Evolutionary conservation across 2,113 vertebrate genomes (phyloP).

Genomic region (Cebus imitator): DNA sequence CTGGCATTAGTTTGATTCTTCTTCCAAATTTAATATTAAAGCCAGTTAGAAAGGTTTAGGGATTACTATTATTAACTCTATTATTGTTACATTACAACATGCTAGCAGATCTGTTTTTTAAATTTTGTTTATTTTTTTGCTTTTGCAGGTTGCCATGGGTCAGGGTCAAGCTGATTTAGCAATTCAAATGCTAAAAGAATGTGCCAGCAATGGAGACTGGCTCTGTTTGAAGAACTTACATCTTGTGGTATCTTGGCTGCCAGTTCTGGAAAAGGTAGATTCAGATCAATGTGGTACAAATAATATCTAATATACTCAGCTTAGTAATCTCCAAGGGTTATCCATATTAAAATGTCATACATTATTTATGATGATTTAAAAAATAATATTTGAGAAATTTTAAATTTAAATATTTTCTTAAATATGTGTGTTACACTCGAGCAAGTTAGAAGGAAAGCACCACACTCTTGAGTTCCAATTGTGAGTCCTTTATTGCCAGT

Average conservation of each 20-base stretch:
- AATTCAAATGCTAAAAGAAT: slow-evolving; percentile 93
- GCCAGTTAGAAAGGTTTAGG: neutral
- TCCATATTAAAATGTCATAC: neutral
- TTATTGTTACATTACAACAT: neutral
- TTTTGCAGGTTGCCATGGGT: slow-evolving; percentile 95
- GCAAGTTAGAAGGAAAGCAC: too few species aligned
- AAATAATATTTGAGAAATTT: slow-evolving; percentile 8
- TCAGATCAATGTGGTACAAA: neutral
- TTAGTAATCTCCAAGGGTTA: neutral
- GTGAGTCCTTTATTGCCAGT: too few species aligned
- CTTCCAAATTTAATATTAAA: neutral
- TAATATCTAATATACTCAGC: neutral
- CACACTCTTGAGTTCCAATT: too few species aligned
- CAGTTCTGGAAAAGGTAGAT: slow-evolving; percentile 94
- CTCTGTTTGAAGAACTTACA: slow-evolving; percentile 98
- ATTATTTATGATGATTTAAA: neutral
- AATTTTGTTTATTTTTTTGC: neutral
- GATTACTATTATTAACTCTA: neutral
- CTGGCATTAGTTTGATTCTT: neutral
- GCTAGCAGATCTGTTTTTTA: neutral
- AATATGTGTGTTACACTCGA: neutral
- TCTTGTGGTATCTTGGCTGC: slow-evolving; percentile 96
- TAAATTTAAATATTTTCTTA: neutral
- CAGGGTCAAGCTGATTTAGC: slow-evolving; percentile 98
- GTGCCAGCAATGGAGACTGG: slow-evolving; percentile 93